Base-by-base conservation (phyloP, 1,140 invertebrate genomes). In the Gonioctena quinquepunctata region DNA sequence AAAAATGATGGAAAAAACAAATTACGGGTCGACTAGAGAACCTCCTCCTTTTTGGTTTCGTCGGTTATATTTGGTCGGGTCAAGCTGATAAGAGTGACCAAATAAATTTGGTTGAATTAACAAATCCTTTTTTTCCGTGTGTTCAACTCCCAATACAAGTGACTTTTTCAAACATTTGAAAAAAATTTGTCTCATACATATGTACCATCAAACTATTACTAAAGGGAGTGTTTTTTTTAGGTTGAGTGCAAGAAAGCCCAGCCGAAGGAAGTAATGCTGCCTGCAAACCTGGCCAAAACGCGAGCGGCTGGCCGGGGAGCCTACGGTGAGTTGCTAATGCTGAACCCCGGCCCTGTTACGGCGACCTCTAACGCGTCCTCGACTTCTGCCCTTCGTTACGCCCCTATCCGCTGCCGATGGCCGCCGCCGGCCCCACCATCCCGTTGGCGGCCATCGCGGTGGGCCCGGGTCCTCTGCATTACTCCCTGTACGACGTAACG, bases 171-270 rank as follows among this genome's bases (percentile, higher is more conserved):
- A n/a, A n/a, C n/a, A n/a, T n/a, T n/a, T n/a, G n/a, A n/a, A n/a
- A n/a, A n/a, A n/a, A n/a, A n/a, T n/a, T n/a, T n/a, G n/a, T n/a
- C n/a, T n/a, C 33, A 1, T 42, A 8, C n/a, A 8, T 42, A 42
- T 42, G n/a, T 42, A 42, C 33, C 7, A 42, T 42, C 33, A 8
- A 42, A n/a, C 7, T 0, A 42, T 42, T 42, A 42, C n/a, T 42
- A n/a, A n/a, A n/a, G n/a, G n/a, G n/a, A n/a, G n/a, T n/a, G n/a
- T 83, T 76, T 79, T 83, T 90, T 86, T 23, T 88, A 99, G 96
- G 96, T 99, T 86, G 96, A 99, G 89, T 98, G 96, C 89, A 99
- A 99, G 91, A 98, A 99, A 88, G 97, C 97, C 83, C 97, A 99
- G 85, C 97, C 97, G 66, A 99, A 99, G 89, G 97, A 99, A 89